Conservation (phyloP, 2,888 invertebrate genomes). For the Andrena hattorfiana region DNA sequence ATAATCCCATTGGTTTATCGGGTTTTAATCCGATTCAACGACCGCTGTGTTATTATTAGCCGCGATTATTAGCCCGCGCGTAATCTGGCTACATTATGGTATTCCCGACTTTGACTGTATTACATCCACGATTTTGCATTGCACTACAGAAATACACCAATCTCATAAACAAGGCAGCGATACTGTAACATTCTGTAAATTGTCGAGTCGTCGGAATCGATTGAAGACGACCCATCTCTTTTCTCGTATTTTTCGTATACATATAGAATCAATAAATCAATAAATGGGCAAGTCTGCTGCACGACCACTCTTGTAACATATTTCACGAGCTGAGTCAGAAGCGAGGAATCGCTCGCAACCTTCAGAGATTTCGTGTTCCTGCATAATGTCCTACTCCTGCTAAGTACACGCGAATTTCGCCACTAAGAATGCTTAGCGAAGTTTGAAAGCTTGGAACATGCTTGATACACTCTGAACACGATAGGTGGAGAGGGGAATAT, state of each 20-base stretch:
- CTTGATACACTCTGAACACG: not conserved
- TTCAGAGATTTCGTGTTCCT: slow-evolving; percentile 47
- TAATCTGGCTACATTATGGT: slow-evolving; percentile 56
- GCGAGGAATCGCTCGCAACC: slow-evolving; percentile 27
- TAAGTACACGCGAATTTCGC: slow-evolving; percentile 36
- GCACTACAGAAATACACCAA: not conserved
- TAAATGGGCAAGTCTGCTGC: not conserved
- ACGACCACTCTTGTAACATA: not conserved
- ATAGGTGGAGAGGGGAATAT: not conserved
- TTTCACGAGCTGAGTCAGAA: slow-evolving; percentile 31
- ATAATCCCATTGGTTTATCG: slow-evolving; percentile 79
- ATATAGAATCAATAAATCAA: slow-evolving; percentile 7
- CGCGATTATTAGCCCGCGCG: slow-evolving; percentile 69
- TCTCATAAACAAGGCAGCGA: not conserved
- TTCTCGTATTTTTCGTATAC: not conserved
- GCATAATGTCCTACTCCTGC: slow-evolving; percentile 47
- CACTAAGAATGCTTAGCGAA: slow-evolving; percentile 27
- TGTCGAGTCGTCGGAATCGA: not conserved
- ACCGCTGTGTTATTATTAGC: slow-evolving; percentile 76
- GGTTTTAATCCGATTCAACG: slow-evolving; percentile 77
- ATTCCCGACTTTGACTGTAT: slow-evolving; percentile 28
- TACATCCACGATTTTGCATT: not conserved
- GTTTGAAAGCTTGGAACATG: not conserved
- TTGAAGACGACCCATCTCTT: not conserved
- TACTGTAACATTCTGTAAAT: not conserved